Evolutionary conservation across 2,113 vertebrate genomes (phyloP).

Genomic region (Lepus americanus): DNA sequence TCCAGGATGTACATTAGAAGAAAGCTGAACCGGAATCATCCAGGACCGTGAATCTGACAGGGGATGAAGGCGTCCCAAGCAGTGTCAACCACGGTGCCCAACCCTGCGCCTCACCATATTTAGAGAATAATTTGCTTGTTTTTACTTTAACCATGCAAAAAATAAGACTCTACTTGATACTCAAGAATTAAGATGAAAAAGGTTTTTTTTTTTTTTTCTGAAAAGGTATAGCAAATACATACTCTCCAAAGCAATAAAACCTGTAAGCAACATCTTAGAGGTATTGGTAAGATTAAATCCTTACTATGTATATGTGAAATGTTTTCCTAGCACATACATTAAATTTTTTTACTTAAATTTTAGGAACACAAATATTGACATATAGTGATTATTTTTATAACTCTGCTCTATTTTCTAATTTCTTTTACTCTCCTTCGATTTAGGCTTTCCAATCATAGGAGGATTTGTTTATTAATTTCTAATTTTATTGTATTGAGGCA

Average conservation of each 20-base stretch:
- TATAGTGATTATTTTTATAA: background rate
- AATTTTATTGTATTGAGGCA: background rate
- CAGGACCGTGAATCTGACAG: too few relatives aligned
- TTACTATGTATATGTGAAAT: background rate
- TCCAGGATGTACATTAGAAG: too few relatives aligned
- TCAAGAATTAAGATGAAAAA: constrained; percentile 9
- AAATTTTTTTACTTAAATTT: constrained; percentile 44
- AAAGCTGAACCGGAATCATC: too few relatives aligned
- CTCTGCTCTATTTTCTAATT: constrained; percentile 39
- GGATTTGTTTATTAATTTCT: background rate
- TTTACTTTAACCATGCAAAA: background rate
- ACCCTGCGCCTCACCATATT: background rate
- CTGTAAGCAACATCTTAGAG: background rate
- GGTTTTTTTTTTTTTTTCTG: background rate
- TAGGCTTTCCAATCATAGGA: background rate
- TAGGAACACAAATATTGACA: background rate
- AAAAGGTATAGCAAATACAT: background rate
- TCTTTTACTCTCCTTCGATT: constrained; percentile 39
- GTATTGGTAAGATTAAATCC: constrained; percentile 14
- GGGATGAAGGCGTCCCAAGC: too few relatives aligned
- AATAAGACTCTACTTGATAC: background rate
- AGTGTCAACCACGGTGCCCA: too few relatives aligned
- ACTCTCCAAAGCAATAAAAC: constrained; percentile 5
- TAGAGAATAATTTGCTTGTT: constrained; percentile 9
- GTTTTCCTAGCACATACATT: background rate